phyloP scores from a whole-genome alignment of 2,888 invertebrate genomes.

The Pediacus dermestoides region DNA sequence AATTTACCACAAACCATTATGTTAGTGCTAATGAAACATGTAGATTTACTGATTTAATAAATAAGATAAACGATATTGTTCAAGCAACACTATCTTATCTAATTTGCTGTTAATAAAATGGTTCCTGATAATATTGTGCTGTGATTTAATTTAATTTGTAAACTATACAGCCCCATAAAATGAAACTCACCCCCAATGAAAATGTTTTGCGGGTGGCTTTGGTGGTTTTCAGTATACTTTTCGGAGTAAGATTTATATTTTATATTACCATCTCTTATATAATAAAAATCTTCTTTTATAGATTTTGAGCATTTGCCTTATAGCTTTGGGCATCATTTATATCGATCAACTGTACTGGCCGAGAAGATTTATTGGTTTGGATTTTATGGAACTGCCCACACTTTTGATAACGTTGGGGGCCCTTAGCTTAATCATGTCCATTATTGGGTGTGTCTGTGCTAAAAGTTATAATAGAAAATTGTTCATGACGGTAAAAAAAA shows the following conservation, averaged over 20 bases:
- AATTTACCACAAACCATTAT: too few species aligned
- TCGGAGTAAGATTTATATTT: slow-evolving; percentile 31
- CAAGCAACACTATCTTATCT: too few species aligned
- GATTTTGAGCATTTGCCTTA: slow-evolving; percentile 35
- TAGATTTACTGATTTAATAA: too few species aligned
- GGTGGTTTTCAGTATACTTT: slow-evolving; percentile 33
- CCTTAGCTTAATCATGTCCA: slow-evolving; percentile 49
- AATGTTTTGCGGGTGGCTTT: slow-evolving; percentile 31
- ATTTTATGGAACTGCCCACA: slow-evolving; percentile 55
- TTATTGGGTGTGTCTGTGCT: slow-evolving; percentile 34
- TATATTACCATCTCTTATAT: too few species aligned
- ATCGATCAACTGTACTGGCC: slow-evolving; percentile 32
- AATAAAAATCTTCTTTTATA: slow-evolving; percentile 19
- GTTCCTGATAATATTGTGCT: too few species aligned
- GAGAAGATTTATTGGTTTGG: slow-evolving; percentile 27
- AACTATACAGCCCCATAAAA: slow-evolving; percentile 19
- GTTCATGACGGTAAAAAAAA: slow-evolving; percentile 27
- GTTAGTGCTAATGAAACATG: too few species aligned
- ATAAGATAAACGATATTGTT: too few species aligned
- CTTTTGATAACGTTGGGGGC: slow-evolving; percentile 63
- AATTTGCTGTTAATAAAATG: too few species aligned
- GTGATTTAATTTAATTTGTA: slow-evolving; percentile 10
- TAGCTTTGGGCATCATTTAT: slow-evolving; percentile 34
- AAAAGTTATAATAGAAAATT: slow-evolving; percentile 28
- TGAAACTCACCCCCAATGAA: slow-evolving; percentile 32